Evolutionary conservation across 1,140 invertebrate genomes (phyloP), one percentile per base, ranked within the genome.

Genomic region (Delia radicum): DNA sequence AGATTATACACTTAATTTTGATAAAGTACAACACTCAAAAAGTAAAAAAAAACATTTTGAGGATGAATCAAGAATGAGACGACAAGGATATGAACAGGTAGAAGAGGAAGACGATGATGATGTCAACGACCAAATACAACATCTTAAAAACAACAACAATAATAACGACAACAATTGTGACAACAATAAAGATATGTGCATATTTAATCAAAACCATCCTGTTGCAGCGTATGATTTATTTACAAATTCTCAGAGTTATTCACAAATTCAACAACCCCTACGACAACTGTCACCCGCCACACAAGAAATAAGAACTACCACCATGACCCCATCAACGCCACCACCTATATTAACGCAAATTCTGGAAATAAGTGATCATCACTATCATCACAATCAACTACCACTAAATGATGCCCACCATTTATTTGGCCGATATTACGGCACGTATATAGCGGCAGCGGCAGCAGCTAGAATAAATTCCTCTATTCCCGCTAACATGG

Each of bases 241-340:
- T n/a, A n/a, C n/a, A n/a, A n/a, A n/a, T n/a, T 77, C 91, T 89
- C 80, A 91, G 89, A 21, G 37, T 61, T 75, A 21, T 15, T 48
- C 69, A 7, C 61, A 63, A 10, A 71, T 5, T 29, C 73, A 61
- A 28, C 46, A 2, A n/a, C 55, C 0, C 24, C 28, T 21, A 48
- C 61, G 31, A 37, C 73, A 63, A 21, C 33, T 74, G 3, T 24
- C 8, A 7, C 24, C 27, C 75, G 27, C 46, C 33, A 5, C 42
- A 62, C 37, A 42, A 13, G 12, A 42, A 42, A 42, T 42, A 15
- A 42, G 7, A 3, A 42, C 4, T 33, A 33, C 31, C 10, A 13
- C 12, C 18, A 55, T 5, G 0, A 24, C 7, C 3, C 18, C 18
- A 55, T 2, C 46, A 21, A 6, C 46, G 4, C 46, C 12, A 55